Base-by-base conservation (phyloP, 2,888 invertebrate genomes). In the Aporophyla lueneburgensis region DNA sequence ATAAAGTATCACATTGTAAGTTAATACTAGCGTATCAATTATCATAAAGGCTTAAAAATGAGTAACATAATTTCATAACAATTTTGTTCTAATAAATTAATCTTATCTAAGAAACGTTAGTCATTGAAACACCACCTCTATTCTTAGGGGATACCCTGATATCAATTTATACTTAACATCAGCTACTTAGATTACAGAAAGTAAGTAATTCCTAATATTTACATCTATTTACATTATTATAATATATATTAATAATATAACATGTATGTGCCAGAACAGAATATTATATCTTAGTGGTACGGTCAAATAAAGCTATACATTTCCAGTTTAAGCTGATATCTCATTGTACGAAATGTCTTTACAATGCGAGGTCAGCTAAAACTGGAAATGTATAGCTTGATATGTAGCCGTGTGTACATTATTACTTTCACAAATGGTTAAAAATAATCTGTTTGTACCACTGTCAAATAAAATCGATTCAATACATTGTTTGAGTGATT, bases 61-160 rank as follows among this genome's bases (percentile, higher is more conserved):
- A 33, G 2, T 43, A 66, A 56, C 33, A 16, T 14, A 49, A 19
- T 53, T 10, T n/a, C 19, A 51, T 40, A 1, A 76, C 46, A 71
- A 21, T 59, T 24, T 19, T 27, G 49, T 9, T 0, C 9, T 21
- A 24, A 0, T 51, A 78, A 76, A 24, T 12, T 12, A 65, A n/a
- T 2, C 6, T 9, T 53, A 54, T 46, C 19, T 71, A 85, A 83
- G 83, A 89, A 91, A 91, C 89, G 87, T 91, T 89, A 90, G 91
- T 91, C 90, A 90, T 85, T 74, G 87, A 91, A 92, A 91, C 93
- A 91, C 90, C 89, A 80, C 83, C 80, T 89, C 87, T 90, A 91
- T 88, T 82, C 87, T 89, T 92, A 93, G 95, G 95, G 95, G 94
- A 95, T 96, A 96, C 96, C 96, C 96, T 96, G 96, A 96, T 96